Percentiles rank a stretch among this genome's conserved stretches.
Evolutionary conservation across 2,113 vertebrate species (phyloP).

Genomic region (Arenaria interpres): DNA sequence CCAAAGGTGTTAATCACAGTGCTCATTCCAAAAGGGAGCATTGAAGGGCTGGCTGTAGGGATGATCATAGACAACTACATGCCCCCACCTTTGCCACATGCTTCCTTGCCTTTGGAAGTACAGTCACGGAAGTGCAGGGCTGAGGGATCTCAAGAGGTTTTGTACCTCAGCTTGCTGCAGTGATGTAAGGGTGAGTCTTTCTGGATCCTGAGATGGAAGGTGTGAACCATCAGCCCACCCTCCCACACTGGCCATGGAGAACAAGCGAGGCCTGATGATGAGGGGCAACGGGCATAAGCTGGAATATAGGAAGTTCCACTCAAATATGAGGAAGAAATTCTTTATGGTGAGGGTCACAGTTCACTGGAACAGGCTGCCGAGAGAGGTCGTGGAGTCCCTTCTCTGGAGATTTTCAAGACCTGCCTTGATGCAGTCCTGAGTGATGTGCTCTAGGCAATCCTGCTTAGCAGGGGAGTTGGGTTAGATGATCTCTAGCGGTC

Average conservation of each 20-base stretch:
- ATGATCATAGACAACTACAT: neutral
- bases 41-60: accelerated
- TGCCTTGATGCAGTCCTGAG: no score
- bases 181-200: neutral
- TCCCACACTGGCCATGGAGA: neutral
- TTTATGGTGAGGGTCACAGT: no score
- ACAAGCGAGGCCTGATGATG: neutral
- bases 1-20: neutral
- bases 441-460: no score
- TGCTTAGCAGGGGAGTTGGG: no score
- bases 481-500: no score
- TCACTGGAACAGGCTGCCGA: no score
- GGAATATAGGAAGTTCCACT: no score
- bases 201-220: neutral
- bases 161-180: neutral
- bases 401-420: no score
- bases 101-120: neutral
- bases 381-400: no score
- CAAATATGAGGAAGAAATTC: no score
- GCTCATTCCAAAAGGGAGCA: neutral
- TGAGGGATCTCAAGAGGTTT: neutral
- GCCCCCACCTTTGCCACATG: accelerated
- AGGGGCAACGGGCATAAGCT: no score
- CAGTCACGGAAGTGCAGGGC: neutral
- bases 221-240: neutral